Conservation (phyloP, 1,140 invertebrate species). For the Coptotermes formosanus region DNA sequence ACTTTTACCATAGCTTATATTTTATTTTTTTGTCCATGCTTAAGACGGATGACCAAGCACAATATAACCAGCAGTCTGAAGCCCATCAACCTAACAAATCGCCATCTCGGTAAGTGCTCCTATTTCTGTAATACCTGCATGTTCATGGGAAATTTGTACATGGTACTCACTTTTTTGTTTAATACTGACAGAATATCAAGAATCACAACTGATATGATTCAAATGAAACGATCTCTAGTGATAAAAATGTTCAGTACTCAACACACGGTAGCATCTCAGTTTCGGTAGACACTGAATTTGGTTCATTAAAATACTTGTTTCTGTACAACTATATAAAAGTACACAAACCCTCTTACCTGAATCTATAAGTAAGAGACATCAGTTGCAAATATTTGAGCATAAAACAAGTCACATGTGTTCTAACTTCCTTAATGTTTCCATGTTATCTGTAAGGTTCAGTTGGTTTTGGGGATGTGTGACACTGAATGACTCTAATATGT, state of each 20-base stretch:
- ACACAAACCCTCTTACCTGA: not conserved
- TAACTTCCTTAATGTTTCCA: too few species aligned
- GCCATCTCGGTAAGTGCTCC: slow-evolving; percentile 28
- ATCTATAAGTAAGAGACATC: not conserved
- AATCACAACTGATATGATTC: not conserved
- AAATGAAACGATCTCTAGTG: too few species aligned
- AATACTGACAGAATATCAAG: not conserved
- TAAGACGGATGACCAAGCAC: slow-evolving; percentile 33
- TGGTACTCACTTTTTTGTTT: not conserved
- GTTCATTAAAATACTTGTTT: too few species aligned
- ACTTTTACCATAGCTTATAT: too few species aligned
- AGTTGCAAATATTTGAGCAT: not conserved
- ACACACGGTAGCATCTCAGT: too few species aligned
- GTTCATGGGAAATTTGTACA: not conserved
- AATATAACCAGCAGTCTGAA: slow-evolving; percentile 33
- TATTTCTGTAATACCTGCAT: slow-evolving; percentile 19
- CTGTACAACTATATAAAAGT: too few species aligned
- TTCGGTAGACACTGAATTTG: too few species aligned
- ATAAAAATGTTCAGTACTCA: too few species aligned
- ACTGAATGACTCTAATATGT: too few species aligned
- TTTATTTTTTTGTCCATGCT: slow-evolving; percentile 25
- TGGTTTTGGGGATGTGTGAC: too few species aligned
- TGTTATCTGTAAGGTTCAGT: too few species aligned
- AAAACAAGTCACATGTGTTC: not conserved
- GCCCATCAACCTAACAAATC: slow-evolving; percentile 32